Percentiles rank a stretch among this genome's conserved stretches.
These are phyloP conservation scores for Hirtodrosophila duncani DNA, from an alignment of 2,888 invertebrate species.

Conservation along the genomic window DNA sequence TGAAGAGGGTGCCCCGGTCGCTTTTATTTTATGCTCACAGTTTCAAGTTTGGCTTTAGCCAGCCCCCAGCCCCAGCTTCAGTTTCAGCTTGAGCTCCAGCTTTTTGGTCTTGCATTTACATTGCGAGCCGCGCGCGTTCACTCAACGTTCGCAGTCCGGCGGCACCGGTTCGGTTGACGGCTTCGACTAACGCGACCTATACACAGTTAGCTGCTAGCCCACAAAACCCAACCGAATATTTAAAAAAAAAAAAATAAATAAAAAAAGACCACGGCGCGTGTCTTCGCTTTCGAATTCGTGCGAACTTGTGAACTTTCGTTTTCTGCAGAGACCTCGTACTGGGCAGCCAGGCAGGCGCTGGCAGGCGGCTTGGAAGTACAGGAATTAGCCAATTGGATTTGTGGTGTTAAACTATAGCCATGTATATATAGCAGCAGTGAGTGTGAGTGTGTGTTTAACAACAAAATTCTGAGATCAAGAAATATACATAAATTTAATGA, in stretches of 20 bases:
- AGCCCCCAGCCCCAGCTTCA: conserved; percentile 43
- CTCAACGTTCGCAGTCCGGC: conserved; percentile 78
- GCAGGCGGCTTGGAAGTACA: conserved; percentile 35
- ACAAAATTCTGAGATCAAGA: no score
- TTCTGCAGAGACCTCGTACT: no score
- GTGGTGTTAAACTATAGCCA: no score
- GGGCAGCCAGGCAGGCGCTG: no score
- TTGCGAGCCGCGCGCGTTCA: conserved; percentile 75
- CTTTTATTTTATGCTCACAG: conserved; percentile 54
- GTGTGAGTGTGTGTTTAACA: no score
- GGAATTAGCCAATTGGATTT: conserved; percentile 14
- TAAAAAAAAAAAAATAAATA: neutral
- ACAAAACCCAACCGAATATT: neutral
- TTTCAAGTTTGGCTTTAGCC: conserved; percentile 64
- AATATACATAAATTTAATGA: no score
- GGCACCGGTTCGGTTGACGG: conserved; percentile 77
- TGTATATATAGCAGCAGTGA: no score
- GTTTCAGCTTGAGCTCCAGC: conserved; percentile 40
- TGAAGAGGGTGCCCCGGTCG: conserved; percentile 19
- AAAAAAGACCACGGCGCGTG: conserved; percentile 50
- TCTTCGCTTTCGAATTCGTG: conserved; percentile 57
- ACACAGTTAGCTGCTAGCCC: conserved; percentile 7
- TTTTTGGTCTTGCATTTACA: conserved; percentile 40
- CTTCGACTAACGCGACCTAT: conserved; percentile 32
- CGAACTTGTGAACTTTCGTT: conserved; percentile 70